Base-by-base conservation (phyloP, 2,797 vertebrate genomes). In the Catostomus latipinnis region DNA sequence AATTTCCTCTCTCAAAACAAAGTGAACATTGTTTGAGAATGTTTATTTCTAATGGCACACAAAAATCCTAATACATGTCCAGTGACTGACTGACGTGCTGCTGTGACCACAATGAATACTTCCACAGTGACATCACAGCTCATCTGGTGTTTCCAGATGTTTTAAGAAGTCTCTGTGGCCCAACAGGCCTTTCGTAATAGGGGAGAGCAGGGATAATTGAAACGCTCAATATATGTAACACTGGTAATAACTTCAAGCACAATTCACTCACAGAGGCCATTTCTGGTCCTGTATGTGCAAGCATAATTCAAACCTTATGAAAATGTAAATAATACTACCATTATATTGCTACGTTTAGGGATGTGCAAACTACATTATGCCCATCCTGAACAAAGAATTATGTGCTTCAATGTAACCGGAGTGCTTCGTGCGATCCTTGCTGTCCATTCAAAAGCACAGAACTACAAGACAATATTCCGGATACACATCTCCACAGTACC, bases 71-170 rank as follows among this genome's bases (percentile, higher is more conserved):
- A n/a, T 16, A 78, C 57, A 61, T 63, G 46, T 66, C 50, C 12
- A 79, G 58, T 14, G 43, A 79, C 60, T 6, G 6, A 53, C 34
- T 46, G 61, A 57, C 53, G 65, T 71, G 61, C 62, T 60, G 48
- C n/a, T 22, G 45, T 66, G 53, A 73, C 45, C 13, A 8, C 61
- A 80, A 67, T 66, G 77, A 80, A 80, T 80, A 16, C 61, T 73
- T 80, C 61, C n/a, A 57, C 14, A 58, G 62, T 80, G 77, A 73
- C 77, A 67, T 80, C 77, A 73, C 46, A 11, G 52, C 49, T 49
- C 58, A 79, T 62, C 69, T 79, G 77, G 52, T 67, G 77, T 60
- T 80, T 66, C 52, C 53, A 77, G 65, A 69, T 61, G 69, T 79
- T 79, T 79, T 49, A 73, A 70, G 49, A 71, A 34, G 49, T 49